These are phyloP conservation scores for Drosophila equinoxialis DNA, from an alignment of 1,140 invertebrate genomes.

Conservation along the genomic window DNA sequence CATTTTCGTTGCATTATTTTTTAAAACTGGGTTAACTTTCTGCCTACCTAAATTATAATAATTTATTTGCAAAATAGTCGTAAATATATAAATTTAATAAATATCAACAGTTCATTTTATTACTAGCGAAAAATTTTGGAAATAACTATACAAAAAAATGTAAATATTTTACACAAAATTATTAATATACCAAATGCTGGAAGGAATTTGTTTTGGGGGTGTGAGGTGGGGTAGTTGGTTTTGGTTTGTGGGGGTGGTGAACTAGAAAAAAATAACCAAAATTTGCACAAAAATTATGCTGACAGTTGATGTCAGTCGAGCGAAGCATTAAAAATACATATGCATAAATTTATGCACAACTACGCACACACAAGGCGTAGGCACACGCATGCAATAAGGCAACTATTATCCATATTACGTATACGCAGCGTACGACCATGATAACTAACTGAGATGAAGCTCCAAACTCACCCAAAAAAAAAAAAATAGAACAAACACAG, in stretches of 20 bases:
- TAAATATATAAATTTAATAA: slow-evolving; percentile 9
- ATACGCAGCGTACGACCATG: slow-evolving; percentile 10
- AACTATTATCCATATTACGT: slow-evolving; percentile 8
- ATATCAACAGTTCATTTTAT: slow-evolving; percentile 1
- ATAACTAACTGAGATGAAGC: slow-evolving; percentile 19
- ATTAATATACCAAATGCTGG: neutral
- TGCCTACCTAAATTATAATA: neutral
- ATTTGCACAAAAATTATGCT: slow-evolving; percentile 71
- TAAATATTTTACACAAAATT: slow-evolving; percentile 32
- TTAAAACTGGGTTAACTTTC: no score
- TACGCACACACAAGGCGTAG: slow-evolving; percentile 46
- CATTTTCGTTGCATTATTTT: no score
- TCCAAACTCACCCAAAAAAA: slow-evolving; percentile 29
- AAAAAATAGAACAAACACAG: neutral
- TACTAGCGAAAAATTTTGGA: neutral
- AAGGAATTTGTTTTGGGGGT: no score
- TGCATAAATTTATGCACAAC: slow-evolving; percentile 75
- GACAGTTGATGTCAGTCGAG: slow-evolving; percentile 76
- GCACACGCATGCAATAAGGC: no score
- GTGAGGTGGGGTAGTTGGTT: no score
- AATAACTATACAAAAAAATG: slow-evolving; percentile 34
- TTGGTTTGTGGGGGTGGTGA: neutral
- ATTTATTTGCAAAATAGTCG: slow-evolving; percentile 6
- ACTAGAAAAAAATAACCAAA: slow-evolving; percentile 40
- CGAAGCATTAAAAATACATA: slow-evolving; percentile 78